These are phyloP conservation scores for Umimayanthus chanpuru DNA, from an alignment of 92 coral and sea anemone species.

Conservation along the genomic window DNA sequence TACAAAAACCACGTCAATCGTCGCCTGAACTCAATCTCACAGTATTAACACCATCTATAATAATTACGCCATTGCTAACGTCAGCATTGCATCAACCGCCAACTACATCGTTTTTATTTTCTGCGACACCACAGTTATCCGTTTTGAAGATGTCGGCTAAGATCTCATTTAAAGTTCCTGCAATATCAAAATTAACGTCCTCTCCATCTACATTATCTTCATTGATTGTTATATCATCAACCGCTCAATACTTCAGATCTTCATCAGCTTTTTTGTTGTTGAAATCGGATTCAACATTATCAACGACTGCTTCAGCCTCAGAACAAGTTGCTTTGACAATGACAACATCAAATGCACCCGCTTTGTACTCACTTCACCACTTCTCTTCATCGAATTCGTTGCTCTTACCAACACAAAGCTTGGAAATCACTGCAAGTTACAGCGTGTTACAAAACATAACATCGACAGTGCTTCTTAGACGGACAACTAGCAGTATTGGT, in stretches of 20 bases:
- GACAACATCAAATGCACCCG: constrained; percentile 18
- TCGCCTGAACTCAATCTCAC: too few species aligned
- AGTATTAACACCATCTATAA: not conserved
- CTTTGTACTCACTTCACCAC: not conserved
- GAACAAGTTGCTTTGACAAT: not conserved
- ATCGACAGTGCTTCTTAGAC: not conserved
- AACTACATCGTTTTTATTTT: not conserved
- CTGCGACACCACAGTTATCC: not conserved
- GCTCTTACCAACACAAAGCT: not conserved
- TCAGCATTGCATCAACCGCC: not conserved
- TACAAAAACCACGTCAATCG: not conserved
- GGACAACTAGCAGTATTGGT: not conserved
- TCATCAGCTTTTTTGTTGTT: not conserved
- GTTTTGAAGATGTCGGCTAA: not conserved
- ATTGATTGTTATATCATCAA: not conserved
- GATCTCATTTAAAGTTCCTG: not conserved
- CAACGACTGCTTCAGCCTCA: not conserved
- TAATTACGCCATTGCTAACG: not conserved
- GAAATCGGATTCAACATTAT: not conserved
- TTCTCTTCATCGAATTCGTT: constrained; percentile 10
- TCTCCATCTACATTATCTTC: not conserved
- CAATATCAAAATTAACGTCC: not conserved
- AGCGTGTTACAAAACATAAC: not conserved
- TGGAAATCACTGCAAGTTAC: not conserved
- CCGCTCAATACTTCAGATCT: not conserved